Conservation (phyloP, 2,113 vertebrate genomes). For the Pseudois nayaur region DNA sequence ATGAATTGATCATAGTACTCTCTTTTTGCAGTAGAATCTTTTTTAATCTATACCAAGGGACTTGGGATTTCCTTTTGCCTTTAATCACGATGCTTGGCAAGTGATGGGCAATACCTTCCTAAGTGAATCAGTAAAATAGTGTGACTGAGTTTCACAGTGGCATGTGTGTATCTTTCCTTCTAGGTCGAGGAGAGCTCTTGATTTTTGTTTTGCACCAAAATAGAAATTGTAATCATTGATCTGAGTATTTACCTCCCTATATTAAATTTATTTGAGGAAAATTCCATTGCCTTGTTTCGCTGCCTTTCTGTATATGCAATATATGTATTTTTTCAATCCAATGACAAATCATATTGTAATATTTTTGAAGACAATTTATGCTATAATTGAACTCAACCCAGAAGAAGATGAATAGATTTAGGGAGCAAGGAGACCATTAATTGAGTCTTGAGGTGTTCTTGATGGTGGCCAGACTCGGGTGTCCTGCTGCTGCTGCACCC, state of each 20-base stretch:
- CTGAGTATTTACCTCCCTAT: background rate
- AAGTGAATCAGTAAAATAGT: background rate
- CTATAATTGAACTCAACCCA: background rate
- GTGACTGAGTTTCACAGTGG: background rate
- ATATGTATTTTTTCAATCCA: background rate
- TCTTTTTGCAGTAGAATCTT: background rate
- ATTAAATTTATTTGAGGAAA: background rate
- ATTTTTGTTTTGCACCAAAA: background rate
- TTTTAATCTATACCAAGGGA: background rate
- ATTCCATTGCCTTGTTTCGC: background rate
- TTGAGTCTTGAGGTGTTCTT: background rate
- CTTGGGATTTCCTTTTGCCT: background rate
- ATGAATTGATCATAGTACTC: background rate
- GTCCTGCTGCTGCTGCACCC: too few species aligned
- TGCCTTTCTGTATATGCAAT: background rate
- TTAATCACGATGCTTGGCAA: background rate
- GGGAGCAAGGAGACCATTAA: background rate
- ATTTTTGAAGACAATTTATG: background rate
- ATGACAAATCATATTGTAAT: background rate
- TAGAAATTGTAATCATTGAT: background rate
- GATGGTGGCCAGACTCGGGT: background rate
- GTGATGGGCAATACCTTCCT: background rate
- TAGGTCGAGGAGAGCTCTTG: background rate
- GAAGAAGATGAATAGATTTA: background rate
- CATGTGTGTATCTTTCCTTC: background rate